These are phyloP conservation scores for Rynchops niger DNA, from an alignment of 2,113 vertebrate species.

Conservation along the genomic window DNA sequence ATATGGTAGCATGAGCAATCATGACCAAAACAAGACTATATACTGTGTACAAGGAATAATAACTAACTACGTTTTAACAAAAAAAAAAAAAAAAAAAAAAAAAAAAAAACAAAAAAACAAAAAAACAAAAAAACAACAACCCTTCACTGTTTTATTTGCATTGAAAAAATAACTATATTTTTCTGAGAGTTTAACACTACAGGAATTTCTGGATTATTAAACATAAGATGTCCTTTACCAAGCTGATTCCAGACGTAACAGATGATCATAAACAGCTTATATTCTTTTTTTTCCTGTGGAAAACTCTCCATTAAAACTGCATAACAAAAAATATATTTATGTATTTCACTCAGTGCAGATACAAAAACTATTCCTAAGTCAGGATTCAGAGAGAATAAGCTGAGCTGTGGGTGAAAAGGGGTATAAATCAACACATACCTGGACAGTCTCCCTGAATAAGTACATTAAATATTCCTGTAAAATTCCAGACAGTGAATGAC, in stretches of 20 bases:
- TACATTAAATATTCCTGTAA: not conserved
- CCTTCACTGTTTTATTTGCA: not conserved
- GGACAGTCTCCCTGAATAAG: not conserved
- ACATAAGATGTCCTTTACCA: conserved; percentile 1
- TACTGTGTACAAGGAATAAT: conserved; percentile 34
- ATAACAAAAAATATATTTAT: not conserved
- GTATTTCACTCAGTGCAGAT: not conserved
- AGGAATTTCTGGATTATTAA: conserved; percentile 1
- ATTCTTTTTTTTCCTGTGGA: not conserved
- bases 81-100: not conserved
- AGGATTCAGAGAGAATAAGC: not conserved
- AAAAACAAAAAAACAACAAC: not conserved
- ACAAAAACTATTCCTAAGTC: not conserved
- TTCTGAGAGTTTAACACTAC: conserved; percentile 22
- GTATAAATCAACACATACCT: not conserved
- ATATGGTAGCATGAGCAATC: conserved; percentile 68
- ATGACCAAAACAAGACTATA: conserved; percentile 62
- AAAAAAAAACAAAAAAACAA: too few relatives aligned
- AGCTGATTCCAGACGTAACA: conserved; percentile 18
- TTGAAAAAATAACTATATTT: conserved; percentile 14
- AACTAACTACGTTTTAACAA: conserved; percentile 29
- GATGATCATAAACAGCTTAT: conserved; percentile 9
- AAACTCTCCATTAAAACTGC: not conserved
- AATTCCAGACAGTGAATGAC: not conserved
- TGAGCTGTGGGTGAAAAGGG: not conserved